Base-by-base conservation (phyloP, 2,797 vertebrate genomes). In the Tachyglossus aculeatus region DNA sequence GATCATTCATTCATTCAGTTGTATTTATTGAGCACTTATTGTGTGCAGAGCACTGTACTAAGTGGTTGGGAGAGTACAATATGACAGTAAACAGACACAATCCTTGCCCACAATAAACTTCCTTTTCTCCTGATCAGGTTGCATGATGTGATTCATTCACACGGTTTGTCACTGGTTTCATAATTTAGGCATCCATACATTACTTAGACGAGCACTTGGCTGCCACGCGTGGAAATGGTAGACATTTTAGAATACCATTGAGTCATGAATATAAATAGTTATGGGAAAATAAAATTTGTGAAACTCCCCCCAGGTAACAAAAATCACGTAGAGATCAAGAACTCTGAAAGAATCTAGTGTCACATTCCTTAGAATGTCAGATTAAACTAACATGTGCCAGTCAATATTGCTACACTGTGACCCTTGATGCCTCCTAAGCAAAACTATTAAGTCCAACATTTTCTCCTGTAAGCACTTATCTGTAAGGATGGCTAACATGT, bases 361-460 rank as follows among this genome's bases (percentile, higher is more conserved):
- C 83, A 86, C 92, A 93, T 94, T 94, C 94, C 91, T 78, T 82
- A 87, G 91, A 92, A 94, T 93, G 94, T 94, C 93, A 94, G 94
- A 95, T 95, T 95, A 96, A 95, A 94, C 89, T 91, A 96, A 96
- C 95, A 95, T 85, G 91, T 92, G 92, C 93, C 91, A 93, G 94
- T 95, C 94, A 94, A 94, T 95, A 95, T 95, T 95, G 93, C 92
- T 94, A 94, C 93, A 95, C 92, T 90, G 91, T 90, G 93, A 95
- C 94, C 95, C 92, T 90, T 92, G 88, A 91, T 90, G 93, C 91
- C 93, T 93, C 91, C 84, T 87, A 94, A 95, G 94, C 93, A 92
- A 95, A 95, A 95, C 95, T 94, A 96, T 96, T 96, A 95, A 95
- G 94, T 94, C 94, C 94, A 95, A 94, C 95, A 95, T 95, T 94